Percentiles rank a stretch among this genome's conserved stretches.
phyloP scores from a whole-genome alignment of 2,888 invertebrate species.

The Drosophila buzzatii region DNA sequence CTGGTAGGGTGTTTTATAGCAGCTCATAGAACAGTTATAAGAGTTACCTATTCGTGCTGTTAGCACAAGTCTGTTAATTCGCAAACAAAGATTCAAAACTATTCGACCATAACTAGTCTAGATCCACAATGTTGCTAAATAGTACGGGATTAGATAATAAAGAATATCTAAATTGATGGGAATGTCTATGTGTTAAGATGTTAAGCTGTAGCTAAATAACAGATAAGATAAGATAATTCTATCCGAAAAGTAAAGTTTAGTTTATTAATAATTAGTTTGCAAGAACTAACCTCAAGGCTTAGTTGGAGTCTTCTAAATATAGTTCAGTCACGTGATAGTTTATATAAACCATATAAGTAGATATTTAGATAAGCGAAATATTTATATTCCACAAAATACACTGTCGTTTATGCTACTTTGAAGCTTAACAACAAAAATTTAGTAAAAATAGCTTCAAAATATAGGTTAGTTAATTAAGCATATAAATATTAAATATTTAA shows the following conservation, averaged over 20 bases:
- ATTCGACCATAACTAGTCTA: background rate
- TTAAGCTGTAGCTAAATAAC: background rate
- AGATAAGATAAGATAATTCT: conserved; percentile 7
- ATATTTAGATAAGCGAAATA: too few relatives aligned
- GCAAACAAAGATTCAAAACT: background rate
- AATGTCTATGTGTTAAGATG: background rate
- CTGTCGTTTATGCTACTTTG: too few relatives aligned
- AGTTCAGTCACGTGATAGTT: too few relatives aligned
- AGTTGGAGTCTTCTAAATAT: too few relatives aligned
- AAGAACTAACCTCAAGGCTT: too few relatives aligned
- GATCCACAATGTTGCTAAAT: background rate
- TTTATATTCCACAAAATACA: too few relatives aligned
- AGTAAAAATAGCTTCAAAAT: too few relatives aligned
- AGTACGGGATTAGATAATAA: background rate
- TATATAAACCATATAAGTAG: too few relatives aligned
- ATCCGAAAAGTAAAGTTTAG: background rate
- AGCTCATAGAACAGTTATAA: conserved; percentile 19
- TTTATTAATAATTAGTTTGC: too few relatives aligned
- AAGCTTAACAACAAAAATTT: too few relatives aligned
- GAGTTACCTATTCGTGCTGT: background rate
- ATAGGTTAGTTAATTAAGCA: too few relatives aligned
- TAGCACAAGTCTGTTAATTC: conserved; percentile 4
- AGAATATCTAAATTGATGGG: background rate
- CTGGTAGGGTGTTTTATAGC: conserved; percentile 18
- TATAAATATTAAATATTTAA: too few relatives aligned